phyloP scores from a whole-genome alignment of 2,797 vertebrate species.

The Lophotriccus pileatus region DNA sequence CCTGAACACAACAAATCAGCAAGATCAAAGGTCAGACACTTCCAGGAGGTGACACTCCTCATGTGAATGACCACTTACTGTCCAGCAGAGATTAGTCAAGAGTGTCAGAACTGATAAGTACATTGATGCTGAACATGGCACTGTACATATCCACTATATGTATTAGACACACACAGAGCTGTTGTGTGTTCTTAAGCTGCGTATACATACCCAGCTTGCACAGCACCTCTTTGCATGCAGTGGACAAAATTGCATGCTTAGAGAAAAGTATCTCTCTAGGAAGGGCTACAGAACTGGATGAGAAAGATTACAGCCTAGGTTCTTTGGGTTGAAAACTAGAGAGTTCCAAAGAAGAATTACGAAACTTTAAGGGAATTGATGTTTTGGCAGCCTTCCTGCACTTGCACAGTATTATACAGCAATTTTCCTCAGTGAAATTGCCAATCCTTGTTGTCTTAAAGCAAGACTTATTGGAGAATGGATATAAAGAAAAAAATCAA shows the following conservation, averaged over 20 bases:
- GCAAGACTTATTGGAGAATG: not conserved
- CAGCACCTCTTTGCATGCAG: not conserved
- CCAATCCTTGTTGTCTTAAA: not conserved
- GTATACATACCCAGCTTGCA: rapidly evolving
- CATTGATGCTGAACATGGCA: not conserved
- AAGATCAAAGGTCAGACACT: not conserved
- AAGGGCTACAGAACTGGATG: not conserved
- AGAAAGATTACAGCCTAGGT: not conserved
- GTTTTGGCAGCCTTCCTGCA: not conserved
- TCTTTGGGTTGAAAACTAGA: not conserved
- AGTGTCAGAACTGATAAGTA: not conserved
- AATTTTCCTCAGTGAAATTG: not conserved
- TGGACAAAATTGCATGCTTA: not conserved
- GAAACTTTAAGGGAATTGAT: not conserved
- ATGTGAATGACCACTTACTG: not conserved
- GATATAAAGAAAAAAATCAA: not conserved
- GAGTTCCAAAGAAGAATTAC: not conserved
- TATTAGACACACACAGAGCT: not conserved
- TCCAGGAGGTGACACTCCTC: not conserved
- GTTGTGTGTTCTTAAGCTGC: not conserved
- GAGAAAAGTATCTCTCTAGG: not conserved
- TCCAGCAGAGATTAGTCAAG: not conserved
- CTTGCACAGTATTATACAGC: not conserved
- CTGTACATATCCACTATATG: rapidly evolving
- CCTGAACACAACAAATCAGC: rapidly evolving